Percentiles rank a stretch among this genome's conserved stretches.
Evolutionary conservation across 1,140 invertebrate species (phyloP).

Genomic region (Pachyrhynchus sulphureomaculatus): DNA sequence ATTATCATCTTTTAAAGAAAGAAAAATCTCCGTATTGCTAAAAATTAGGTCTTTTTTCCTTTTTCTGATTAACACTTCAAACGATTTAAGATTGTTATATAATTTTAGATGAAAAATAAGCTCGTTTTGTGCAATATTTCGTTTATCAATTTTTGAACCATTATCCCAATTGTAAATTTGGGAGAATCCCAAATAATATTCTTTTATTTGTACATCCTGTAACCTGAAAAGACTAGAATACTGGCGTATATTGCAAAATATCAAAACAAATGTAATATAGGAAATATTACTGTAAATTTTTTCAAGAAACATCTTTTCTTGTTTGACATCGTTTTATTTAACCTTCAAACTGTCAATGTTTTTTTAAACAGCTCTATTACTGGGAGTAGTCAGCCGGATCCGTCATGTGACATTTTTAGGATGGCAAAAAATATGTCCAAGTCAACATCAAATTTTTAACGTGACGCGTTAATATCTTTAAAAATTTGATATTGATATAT

Average conservation of each 20-base stretch:
- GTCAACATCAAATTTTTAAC: too few relatives aligned
- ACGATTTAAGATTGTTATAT: slow-evolving; percentile 7
- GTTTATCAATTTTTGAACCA: not conserved
- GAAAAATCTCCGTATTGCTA: not conserved
- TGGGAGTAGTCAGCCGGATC: too few relatives aligned
- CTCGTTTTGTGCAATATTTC: not conserved
- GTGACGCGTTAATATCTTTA: too few relatives aligned
- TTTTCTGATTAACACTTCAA: not conserved
- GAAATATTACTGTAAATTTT: too few relatives aligned
- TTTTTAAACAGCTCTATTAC: too few relatives aligned
- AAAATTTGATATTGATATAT: too few relatives aligned
- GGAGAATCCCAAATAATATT: not conserved
- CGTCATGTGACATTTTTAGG: too few relatives aligned
- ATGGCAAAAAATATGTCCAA: too few relatives aligned
- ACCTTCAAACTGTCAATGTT: not conserved
- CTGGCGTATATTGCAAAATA: too few relatives aligned
- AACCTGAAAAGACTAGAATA: not conserved
- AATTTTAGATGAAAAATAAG: not conserved
- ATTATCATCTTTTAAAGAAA: not conserved
- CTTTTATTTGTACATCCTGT: not conserved
- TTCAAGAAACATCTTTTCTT: too few relatives aligned
- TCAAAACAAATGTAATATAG: too few relatives aligned
- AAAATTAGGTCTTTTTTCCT: slow-evolving; percentile 9
- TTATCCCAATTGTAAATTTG: not conserved
- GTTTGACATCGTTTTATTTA: not conserved